Percentiles rank a stretch among this genome's conserved stretches.
Evolutionary conservation across 2,888 invertebrate genomes (phyloP).

Genomic region (Dicyrtoma fusca): DNA sequence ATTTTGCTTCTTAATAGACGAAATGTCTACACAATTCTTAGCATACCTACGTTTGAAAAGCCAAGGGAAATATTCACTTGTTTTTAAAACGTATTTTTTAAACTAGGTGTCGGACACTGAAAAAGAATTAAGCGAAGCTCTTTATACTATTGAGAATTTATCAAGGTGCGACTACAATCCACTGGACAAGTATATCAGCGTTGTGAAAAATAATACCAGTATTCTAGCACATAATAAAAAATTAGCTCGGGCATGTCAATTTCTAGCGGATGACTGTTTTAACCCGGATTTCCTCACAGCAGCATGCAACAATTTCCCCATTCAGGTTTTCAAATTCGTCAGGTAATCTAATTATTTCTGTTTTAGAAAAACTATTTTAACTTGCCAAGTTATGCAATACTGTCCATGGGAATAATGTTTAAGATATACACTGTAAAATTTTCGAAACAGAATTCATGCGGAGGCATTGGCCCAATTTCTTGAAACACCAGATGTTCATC

Average conservation of each 20-base stretch:
- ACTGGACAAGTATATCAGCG: not conserved
- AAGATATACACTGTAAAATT: too few relatives aligned
- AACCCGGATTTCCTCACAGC: not conserved
- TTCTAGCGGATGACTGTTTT: conserved; percentile 14
- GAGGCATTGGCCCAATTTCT: not conserved
- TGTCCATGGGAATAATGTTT: too few relatives aligned
- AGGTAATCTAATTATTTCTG: conserved; percentile 27
- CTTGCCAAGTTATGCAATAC: too few relatives aligned
- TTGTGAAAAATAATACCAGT: not conserved
- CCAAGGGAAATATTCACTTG: too few relatives aligned
- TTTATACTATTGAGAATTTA: conserved; percentile 2
- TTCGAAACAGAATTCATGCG: not conserved
- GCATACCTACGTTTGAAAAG: too few relatives aligned
- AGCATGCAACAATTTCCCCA: conserved; percentile 21
- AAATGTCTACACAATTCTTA: too few relatives aligned
- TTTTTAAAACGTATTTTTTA: too few relatives aligned
- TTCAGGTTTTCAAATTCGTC: conserved; percentile 28
- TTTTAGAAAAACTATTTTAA: too few relatives aligned
- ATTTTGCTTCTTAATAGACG: too few relatives aligned
- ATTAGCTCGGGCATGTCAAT: conserved; percentile 22
- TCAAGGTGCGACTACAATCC: conserved; percentile 2
- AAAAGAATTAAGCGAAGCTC: conserved; percentile 1
- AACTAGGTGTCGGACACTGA: not conserved
- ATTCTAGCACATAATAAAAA: conserved; percentile 19
- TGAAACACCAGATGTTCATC: not conserved